phyloP scores from a whole-genome alignment of 2,113 vertebrate genomes.

The Prinia subflava region DNA sequence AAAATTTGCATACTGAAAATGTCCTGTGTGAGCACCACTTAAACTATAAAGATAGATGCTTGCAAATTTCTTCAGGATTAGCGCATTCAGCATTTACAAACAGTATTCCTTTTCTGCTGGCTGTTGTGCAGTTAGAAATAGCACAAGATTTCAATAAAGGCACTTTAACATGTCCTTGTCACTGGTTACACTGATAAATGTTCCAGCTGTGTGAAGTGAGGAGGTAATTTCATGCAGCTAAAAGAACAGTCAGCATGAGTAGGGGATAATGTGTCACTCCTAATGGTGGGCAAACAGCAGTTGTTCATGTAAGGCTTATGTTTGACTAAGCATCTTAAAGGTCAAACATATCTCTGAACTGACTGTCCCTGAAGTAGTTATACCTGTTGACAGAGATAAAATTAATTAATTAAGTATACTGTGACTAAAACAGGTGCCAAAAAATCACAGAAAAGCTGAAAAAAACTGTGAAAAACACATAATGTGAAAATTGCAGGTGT shows the following conservation, averaged over 20 bases:
- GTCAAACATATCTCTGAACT: not conserved
- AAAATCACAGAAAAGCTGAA: not conserved
- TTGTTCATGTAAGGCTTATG: not conserved
- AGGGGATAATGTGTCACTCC: not conserved
- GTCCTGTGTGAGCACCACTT: not conserved
- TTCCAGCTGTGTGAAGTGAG: slow-evolving; percentile 6
- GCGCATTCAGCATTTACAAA: not conserved
- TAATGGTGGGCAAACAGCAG: not conserved
- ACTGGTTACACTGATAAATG: not conserved
- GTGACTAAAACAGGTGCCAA: not conserved
- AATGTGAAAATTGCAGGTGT: not conserved
- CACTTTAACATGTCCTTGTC: not conserved
- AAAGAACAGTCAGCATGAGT: not conserved
- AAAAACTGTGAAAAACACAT: not conserved
- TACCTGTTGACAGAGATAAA: not conserved
- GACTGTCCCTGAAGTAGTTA: not conserved
- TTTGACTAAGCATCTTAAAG: not conserved
- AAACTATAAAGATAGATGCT: not conserved
- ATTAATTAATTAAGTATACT: not conserved
- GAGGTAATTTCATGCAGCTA: not conserved
- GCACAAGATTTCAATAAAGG: not conserved
- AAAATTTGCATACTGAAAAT: not conserved
- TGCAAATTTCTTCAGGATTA: not conserved
- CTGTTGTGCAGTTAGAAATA: not conserved
- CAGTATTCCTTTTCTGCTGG: not conserved